phyloP scores from a whole-genome alignment of 2,888 invertebrate species.

The Nowickia ferox region DNA sequence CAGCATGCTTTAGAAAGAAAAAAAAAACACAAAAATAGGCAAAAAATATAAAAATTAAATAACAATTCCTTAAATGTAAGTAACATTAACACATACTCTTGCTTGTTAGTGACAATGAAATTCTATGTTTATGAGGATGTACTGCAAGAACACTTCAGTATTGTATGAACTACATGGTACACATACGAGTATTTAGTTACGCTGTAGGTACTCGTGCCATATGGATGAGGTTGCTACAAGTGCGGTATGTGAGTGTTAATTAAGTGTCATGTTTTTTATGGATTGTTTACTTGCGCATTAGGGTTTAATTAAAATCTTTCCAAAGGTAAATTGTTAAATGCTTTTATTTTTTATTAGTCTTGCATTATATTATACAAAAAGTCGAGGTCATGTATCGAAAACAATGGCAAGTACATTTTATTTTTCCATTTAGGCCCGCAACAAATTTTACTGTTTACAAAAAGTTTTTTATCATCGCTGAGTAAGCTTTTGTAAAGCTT shows the following conservation, averaged over 20 bases:
- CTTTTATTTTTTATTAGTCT: background rate
- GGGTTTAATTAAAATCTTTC: conserved; percentile 69
- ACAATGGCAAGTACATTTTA: background rate
- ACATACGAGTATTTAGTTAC: conserved; percentile 17
- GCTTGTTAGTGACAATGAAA: conserved; percentile 58
- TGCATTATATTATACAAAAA: conserved; percentile 18
- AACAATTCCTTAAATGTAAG: conserved; percentile 32
- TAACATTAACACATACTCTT: conserved; percentile 22
- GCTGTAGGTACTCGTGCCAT: background rate
- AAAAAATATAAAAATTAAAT: background rate
- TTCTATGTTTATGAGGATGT: conserved; percentile 51
- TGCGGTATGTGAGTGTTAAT: conserved; percentile 66
- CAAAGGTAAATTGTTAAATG: conserved; percentile 54
- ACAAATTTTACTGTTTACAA: background rate
- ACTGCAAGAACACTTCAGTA: conserved; percentile 17
- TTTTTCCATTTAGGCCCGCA: background rate
- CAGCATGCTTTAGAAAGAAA: conserved; percentile 29
- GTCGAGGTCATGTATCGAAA: conserved; percentile 49
- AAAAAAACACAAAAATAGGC: background rate
- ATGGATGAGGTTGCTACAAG: background rate
- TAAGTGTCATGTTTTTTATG: conserved; percentile 67
- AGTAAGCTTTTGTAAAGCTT: background rate
- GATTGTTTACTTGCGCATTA: conserved; percentile 67
- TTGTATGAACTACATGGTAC: conserved; percentile 15
- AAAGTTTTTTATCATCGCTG: background rate